Evolutionary conservation across 1,140 invertebrate species (phyloP).

Genomic region (Mesaphorura yosii): DNA sequence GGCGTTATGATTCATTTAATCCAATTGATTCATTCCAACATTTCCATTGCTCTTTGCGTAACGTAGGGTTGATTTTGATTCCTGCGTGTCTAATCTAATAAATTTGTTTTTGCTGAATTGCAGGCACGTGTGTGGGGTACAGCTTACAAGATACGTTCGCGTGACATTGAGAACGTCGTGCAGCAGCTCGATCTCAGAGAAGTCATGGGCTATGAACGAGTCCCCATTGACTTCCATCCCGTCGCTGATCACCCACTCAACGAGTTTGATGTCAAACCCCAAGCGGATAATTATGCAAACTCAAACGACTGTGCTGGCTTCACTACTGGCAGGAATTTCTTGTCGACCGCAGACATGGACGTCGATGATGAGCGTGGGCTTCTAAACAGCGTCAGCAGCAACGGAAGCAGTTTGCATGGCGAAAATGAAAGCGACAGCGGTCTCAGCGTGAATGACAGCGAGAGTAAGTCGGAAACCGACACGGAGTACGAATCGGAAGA

Average conservation of each 20-base stretch:
- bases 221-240: slow-evolving; percentile 57
- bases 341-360: not conserved
- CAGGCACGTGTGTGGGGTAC: slow-evolving; percentile 72
- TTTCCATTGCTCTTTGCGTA: no score
- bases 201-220: slow-evolving; percentile 72
- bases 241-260: slow-evolving; percentile 32
- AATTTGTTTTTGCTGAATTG: no score
- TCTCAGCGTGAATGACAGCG: not conserved
- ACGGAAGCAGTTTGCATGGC: not conserved
- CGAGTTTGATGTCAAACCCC: not conserved
- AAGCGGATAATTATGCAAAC: not conserved
- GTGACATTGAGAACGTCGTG: slow-evolving; percentile 56
- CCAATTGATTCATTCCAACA: no score
- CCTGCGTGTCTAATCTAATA: no score
- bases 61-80: no score
- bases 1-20: no score
- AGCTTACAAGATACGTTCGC: slow-evolving; percentile 67
- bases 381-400: not conserved
- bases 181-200: slow-evolving; percentile 77
- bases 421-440: not conserved
- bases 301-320: not conserved
- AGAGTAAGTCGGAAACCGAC: slow-evolving; percentile 7
- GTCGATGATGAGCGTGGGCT: not conserved
- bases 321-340: not conserved
- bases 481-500: slow-evolving; percentile 7